Conservation (phyloP, 2,888 invertebrate species). For the Brachycybe producta region DNA sequence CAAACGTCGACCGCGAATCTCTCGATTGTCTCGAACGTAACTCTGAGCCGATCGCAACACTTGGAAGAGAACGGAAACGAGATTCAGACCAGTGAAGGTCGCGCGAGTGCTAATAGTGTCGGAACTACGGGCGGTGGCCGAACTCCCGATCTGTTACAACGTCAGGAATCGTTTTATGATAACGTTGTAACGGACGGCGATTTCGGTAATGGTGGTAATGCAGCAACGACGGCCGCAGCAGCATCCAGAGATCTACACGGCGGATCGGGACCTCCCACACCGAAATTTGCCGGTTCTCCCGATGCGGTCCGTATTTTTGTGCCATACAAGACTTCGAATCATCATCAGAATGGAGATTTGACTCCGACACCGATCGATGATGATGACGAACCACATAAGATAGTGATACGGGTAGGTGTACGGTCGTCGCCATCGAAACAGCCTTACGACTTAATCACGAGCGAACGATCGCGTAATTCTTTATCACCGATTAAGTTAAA, state of each 20-base stretch:
- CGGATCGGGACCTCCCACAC: constrained; percentile 20
- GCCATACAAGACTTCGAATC: constrained; percentile 41
- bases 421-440: not conserved
- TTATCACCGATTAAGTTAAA: not conserved
- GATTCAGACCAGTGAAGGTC: constrained; percentile 20
- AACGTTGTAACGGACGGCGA: constrained; percentile 6
- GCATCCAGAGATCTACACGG: constrained; percentile 9
- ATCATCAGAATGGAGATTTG: constrained; percentile 12
- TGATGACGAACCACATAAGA: constrained; percentile 10
- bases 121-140: constrained; percentile 28
- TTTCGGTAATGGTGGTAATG: not conserved
- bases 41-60: constrained; percentile 23
- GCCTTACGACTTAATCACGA: constrained; percentile 8
- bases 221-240: not conserved
- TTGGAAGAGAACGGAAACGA: constrained; percentile 19
- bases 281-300: constrained; percentile 29
- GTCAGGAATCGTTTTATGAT: constrained; percentile 37
- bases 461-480: too few species aligned
- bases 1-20: constrained; percentile 71
- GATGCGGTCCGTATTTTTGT: constrained; percentile 68
- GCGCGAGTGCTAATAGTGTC: constrained; percentile 21
- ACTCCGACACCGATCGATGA: constrained; percentile 13
- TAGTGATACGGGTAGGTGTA: constrained; percentile 12
- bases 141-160: constrained; percentile 35
- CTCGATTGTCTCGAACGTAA: constrained; percentile 49